Percentiles rank a stretch among this genome's conserved stretches.
Evolutionary conservation across 2,113 vertebrate genomes (phyloP).

Genomic region (Antigone vipio): DNA sequence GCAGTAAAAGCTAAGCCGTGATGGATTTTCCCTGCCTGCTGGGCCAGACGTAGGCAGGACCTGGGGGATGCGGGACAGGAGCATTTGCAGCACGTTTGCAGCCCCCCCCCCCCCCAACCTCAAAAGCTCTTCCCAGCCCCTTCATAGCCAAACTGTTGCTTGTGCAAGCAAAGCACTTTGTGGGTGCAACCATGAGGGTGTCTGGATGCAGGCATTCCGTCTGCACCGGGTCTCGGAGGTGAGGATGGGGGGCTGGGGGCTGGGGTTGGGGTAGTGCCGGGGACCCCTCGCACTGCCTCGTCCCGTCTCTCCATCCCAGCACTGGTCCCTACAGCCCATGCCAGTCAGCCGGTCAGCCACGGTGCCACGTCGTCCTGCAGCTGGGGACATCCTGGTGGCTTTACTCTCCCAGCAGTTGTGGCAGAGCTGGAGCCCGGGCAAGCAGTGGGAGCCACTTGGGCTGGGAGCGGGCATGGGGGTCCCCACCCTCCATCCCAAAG

Average conservation of each 20-base stretch:
- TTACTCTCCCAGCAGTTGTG: neutral
- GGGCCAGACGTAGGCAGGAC: neutral
- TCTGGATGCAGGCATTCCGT: neutral
- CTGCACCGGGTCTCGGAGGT: neutral
- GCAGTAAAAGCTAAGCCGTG: neutral
- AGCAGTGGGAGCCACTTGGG: rapidly evolving
- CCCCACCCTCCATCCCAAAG: neutral
- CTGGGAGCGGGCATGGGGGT: rapidly evolving
- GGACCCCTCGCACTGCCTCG: rapidly evolving
- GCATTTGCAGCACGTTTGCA: neutral
- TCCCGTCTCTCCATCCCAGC: too few species aligned
- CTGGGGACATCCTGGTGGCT: neutral
- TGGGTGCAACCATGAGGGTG: rapidly evolving
- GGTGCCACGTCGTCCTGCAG: neutral
- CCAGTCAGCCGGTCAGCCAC: rapidly evolving
- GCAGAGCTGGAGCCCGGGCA: rapidly evolving
- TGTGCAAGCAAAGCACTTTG: rapidly evolving
- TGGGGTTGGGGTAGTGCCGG: neutral
- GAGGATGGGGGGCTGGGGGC: neutral
- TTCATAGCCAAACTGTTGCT: neutral
- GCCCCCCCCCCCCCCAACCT: neutral
- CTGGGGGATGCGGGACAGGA: too few species aligned
- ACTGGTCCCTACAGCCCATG: neutral
- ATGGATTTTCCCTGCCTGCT: neutral
- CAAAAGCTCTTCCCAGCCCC: neutral